phyloP scores from a whole-genome alignment of 2,888 invertebrate species.

The Cetonia aurata region DNA sequence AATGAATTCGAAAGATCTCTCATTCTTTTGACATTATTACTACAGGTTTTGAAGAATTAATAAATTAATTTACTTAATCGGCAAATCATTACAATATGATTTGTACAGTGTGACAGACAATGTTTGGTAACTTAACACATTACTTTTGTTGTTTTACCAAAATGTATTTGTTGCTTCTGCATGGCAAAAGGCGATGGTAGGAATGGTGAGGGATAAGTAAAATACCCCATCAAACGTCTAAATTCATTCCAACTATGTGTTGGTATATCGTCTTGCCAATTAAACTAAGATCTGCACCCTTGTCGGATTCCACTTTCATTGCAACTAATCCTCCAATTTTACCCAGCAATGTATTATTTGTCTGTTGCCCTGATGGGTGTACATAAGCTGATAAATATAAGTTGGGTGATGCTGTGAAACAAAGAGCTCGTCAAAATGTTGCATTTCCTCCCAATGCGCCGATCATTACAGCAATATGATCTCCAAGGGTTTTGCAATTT shows the following conservation, averaged over 20 bases:
- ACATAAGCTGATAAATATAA: conserved; percentile 78
- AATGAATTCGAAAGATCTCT: no score
- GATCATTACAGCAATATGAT: conserved; percentile 86
- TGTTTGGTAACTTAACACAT: no score
- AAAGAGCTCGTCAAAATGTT: conserved; percentile 80
- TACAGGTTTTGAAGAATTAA: no score
- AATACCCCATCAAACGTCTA: no score
- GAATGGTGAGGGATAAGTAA: no score
- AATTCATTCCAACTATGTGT: conserved; percentile 93
- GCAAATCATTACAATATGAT: no score
- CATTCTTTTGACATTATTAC: no score
- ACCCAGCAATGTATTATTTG: conserved; percentile 73
- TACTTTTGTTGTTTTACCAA: no score
- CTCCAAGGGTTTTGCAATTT: conserved; percentile 81
- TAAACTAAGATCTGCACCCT: conserved; percentile 63
- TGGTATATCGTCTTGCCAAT: conserved; percentile 87
- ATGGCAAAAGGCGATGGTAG: no score
- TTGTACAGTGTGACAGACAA: no score
- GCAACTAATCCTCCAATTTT: conserved; percentile 89
- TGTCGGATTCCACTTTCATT: conserved; percentile 69
- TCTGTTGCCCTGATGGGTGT: conserved; percentile 77
- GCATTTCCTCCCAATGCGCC: conserved; percentile 95
- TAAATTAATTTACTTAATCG: no score
- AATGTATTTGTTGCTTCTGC: no score
- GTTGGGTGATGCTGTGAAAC: conserved; percentile 74